Conservation (phyloP, 2,888 invertebrate species). For the Microchrysa polita region DNA sequence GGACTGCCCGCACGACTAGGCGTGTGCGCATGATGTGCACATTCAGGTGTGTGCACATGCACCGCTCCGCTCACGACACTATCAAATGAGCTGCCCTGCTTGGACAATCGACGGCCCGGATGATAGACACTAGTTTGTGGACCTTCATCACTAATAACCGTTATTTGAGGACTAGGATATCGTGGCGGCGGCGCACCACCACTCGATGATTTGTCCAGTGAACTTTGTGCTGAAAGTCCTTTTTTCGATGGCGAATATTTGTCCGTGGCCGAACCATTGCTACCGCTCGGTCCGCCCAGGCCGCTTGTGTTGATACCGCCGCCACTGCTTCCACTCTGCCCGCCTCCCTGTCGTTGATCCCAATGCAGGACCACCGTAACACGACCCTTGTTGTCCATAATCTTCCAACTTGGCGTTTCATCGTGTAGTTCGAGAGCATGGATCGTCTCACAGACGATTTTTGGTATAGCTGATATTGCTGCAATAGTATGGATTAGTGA, state of each 20-base stretch:
- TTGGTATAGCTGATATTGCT: slow-evolving; percentile 96
- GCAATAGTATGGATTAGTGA: slow-evolving; percentile 59
- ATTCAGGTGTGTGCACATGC: slow-evolving; percentile 85
- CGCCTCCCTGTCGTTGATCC: slow-evolving; percentile 85
- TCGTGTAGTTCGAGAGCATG: slow-evolving; percentile 94
- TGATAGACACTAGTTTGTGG: slow-evolving; percentile 68
- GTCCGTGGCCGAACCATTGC: slow-evolving; percentile 60
- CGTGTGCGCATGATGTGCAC: slow-evolving; percentile 76
- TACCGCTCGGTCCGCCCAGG: slow-evolving; percentile 58
- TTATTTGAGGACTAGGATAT: slow-evolving; percentile 84
- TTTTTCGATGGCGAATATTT: slow-evolving; percentile 66
- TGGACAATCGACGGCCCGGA: slow-evolving; percentile 67
- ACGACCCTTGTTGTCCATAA: slow-evolving; percentile 97
- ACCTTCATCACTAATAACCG: slow-evolving; percentile 93
- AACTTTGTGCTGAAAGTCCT: slow-evolving; percentile 68
- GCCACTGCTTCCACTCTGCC: slow-evolving; percentile 63
- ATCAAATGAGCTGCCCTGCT: slow-evolving; percentile 75
- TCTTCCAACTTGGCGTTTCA: slow-evolving; percentile 98
- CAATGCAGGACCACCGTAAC: slow-evolving; percentile 96
- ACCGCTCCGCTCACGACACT: slow-evolving; percentile 70
- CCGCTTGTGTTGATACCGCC: slow-evolving; percentile 63
- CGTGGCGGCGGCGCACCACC: slow-evolving; percentile 62
- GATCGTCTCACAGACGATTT: slow-evolving; percentile 97
- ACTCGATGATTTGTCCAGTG: slow-evolving; percentile 71
- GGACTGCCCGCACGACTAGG: slow-evolving; percentile 75